These are phyloP conservation scores for Papilio helenus DNA, from an alignment of 1,140 invertebrate genomes.

Conservation along the genomic window DNA sequence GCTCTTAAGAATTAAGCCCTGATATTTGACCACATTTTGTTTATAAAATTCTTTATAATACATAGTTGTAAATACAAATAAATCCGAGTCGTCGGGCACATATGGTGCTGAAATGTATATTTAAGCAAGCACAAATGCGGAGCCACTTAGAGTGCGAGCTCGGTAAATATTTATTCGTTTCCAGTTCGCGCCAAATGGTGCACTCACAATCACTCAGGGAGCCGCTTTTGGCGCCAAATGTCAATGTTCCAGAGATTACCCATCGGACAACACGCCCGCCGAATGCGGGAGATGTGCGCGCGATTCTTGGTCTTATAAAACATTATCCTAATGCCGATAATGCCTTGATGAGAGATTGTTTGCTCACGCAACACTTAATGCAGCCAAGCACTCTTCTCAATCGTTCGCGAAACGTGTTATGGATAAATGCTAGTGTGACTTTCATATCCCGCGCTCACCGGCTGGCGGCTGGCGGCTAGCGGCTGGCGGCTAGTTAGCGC, in stretches of 20 bases:
- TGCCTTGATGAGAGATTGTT: conserved; percentile 54
- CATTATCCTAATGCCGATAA: conserved; percentile 55
- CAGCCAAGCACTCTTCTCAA: conserved; percentile 72
- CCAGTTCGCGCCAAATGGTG: conserved; percentile 66
- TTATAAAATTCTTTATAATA: not conserved
- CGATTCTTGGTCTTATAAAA: conserved; percentile 53
- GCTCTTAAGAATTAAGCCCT: not conserved
- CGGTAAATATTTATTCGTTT: conserved; percentile 73
- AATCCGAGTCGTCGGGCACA: conserved; percentile 11
- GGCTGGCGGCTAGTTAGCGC: conserved; percentile 35
- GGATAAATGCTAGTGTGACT: conserved; percentile 75
- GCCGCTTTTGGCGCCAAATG: conserved; percentile 75
- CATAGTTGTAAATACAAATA: conserved; percentile 12
- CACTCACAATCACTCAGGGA: conserved; percentile 64
- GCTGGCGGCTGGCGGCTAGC: conserved; percentile 36
- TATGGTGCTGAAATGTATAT: conserved; percentile 35
- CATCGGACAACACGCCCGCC: conserved; percentile 63
- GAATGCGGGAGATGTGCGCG: conserved; percentile 23
- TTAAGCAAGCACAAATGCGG: conserved; percentile 49
- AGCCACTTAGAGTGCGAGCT: conserved; percentile 61
- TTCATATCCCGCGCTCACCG: conserved; percentile 57
- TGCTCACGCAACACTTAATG: conserved; percentile 69
- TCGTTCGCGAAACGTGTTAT: conserved; percentile 73
- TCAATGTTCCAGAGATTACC: conserved; percentile 75
- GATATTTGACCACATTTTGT: not conserved